Percentiles rank a stretch among this genome's conserved stretches.
These are phyloP conservation scores for Camponotus pennsylvanicus DNA, from an alignment of 1,140 invertebrate genomes.

Conservation along the genomic window DNA sequence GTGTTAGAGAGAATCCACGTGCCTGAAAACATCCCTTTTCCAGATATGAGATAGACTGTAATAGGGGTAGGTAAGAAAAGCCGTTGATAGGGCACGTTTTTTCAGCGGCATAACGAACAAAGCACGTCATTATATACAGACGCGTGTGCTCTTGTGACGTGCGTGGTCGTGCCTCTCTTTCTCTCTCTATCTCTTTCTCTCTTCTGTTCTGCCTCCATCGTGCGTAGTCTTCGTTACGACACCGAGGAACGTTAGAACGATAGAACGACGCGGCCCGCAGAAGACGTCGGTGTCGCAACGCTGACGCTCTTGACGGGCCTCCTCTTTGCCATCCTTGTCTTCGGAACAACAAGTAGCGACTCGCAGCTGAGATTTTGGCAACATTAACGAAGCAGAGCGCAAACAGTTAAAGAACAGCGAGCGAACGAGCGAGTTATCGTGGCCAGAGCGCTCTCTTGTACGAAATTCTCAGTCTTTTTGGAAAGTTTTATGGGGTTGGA, in stretches of 20 bases:
- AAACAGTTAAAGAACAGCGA: constrained; percentile 19
- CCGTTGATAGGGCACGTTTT: not conserved
- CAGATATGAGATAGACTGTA: too few species aligned
- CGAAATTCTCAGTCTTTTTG: not conserved
- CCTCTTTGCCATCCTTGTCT: constrained; percentile 5
- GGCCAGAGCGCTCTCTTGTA: not conserved
- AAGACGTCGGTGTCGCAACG: constrained; percentile 48
- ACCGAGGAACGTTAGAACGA: constrained; percentile 35
- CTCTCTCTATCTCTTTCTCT: constrained; percentile 7
- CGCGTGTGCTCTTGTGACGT: constrained; percentile 28
- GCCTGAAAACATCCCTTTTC: not conserved
- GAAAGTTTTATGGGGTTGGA: not conserved
- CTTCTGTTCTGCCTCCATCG: constrained; percentile 18
- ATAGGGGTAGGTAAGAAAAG: constrained; percentile 19
- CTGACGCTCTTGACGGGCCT: constrained; percentile 42
- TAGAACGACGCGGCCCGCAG: constrained; percentile 41
- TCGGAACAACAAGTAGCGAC: constrained; percentile 22
- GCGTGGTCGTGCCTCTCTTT: constrained; percentile 50
- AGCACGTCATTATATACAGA: constrained; percentile 47
- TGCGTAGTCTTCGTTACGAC: constrained; percentile 52
- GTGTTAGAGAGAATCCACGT: too few species aligned
- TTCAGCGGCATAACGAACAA: constrained; percentile 16
- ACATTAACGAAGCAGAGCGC: not conserved
- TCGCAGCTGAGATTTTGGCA: constrained; percentile 46
- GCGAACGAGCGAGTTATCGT: not conserved